Percentiles rank a stretch among this genome's conserved stretches.
Conservation (phyloP, 2,888 invertebrate genomes). For the Hydraecia micacea region DNA sequence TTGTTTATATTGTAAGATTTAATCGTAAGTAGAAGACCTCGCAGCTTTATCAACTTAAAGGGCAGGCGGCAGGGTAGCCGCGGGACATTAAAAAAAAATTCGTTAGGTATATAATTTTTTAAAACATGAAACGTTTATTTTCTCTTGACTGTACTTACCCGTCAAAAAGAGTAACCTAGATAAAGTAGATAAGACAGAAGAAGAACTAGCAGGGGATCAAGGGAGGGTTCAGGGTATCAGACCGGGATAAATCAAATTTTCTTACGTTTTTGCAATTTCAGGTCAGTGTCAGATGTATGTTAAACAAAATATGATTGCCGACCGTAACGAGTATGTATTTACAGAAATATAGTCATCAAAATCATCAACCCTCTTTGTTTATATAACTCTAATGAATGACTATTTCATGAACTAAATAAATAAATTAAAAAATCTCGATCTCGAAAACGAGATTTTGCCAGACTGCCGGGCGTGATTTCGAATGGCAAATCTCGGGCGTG, state of each 20-base stretch:
- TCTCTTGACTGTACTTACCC: too few relatives aligned
- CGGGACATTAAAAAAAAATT: too few relatives aligned
- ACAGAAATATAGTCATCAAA: not conserved
- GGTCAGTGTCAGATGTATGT: not conserved
- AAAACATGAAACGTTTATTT: too few relatives aligned
- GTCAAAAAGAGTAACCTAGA: too few relatives aligned
- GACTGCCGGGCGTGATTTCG: too few relatives aligned
- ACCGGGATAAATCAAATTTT: too few relatives aligned
- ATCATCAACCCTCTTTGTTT: not conserved
- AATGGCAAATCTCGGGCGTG: too few relatives aligned
- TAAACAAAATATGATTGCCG: not conserved
- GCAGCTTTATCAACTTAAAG: not conserved
- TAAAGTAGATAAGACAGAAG: too few relatives aligned
- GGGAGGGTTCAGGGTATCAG: too few relatives aligned
- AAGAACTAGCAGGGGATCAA: too few relatives aligned
- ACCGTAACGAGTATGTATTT: not conserved
- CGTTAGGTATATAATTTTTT: too few relatives aligned
- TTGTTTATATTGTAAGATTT: conserved; percentile 5
- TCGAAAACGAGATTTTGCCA: not conserved
- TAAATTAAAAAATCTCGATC: not conserved
- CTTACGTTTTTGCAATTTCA: not conserved
- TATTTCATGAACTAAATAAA: too few relatives aligned
- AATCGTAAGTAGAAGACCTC: not conserved
- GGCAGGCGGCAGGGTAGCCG: not conserved
- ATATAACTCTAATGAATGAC: not conserved